A percentile compares a stretch with the other conserved stretches of the same genome.
Conservation (phyloP, 2,888 invertebrate species). For the Agrotis ipsilon region DNA sequence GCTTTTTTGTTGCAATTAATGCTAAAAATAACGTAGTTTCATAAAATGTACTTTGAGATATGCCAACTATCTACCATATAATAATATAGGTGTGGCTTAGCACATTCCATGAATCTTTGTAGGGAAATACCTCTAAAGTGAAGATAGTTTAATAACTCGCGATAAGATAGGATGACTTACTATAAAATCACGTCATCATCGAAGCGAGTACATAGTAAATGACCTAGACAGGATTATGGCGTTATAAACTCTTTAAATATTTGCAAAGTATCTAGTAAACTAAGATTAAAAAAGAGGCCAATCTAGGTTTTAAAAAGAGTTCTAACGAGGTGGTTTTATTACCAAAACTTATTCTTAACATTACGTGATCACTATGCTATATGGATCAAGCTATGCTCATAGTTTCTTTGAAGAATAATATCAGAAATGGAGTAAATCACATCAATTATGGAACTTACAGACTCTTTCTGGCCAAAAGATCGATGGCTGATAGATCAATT, state of each 20-base stretch:
- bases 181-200: constrained; percentile 4
- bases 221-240: constrained; percentile 12
- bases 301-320: not conserved
- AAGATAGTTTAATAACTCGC: not conserved
- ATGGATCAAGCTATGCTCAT: not conserved
- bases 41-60: no score
- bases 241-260: constrained; percentile 27
- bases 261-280: constrained; percentile 1
- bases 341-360: not conserved
- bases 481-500: not conserved
- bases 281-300: constrained; percentile 16
- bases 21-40: no score
- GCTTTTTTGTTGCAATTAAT: not conserved
- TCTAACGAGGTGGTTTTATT: not conserved
- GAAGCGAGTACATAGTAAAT: not conserved
- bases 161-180: constrained; percentile 20
- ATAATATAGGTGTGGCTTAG: not conserved
- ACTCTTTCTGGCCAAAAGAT: not conserved
- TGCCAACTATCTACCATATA: not conserved
- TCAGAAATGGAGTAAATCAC: no score
- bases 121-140: constrained; percentile 20
- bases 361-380: not conserved
- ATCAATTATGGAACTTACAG: no score
- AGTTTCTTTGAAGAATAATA: not conserved
- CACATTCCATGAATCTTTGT: constrained; percentile 7